Evolutionary conservation across 64 coral and sea anemone genomes (phyloP).

Genomic region (Montipora sp.): DNA sequence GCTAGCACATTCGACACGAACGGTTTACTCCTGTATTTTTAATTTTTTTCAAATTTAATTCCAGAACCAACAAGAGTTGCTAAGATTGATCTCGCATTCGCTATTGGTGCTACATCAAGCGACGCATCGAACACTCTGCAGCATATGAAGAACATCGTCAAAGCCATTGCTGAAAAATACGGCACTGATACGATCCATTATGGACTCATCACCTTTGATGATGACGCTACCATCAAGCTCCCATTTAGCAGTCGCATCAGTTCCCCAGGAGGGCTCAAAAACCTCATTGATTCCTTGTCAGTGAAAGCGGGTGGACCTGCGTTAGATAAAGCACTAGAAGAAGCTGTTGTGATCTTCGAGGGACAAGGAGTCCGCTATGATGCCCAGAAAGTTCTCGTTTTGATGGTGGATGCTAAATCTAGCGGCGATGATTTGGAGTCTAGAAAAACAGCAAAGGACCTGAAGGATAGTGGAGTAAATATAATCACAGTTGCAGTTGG

Average conservation of each 20-base stretch:
- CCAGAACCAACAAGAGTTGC: conserved; percentile 61
- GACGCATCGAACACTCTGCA: conserved; percentile 56
- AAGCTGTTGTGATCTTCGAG: conserved; percentile 58
- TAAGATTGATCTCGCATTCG: conserved; percentile 79
- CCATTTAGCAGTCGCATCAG: conserved; percentile 45
- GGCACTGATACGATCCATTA: conserved; percentile 78
- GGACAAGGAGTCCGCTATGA: conserved; percentile 45
- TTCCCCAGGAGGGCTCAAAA: conserved; percentile 10
- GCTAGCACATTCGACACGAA: too few relatives aligned
- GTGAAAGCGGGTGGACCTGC: conserved; percentile 56
- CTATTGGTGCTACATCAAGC: conserved; percentile 66
- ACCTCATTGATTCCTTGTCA: conserved; percentile 60
- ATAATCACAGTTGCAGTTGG: conserved; percentile 55
- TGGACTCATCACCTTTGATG: conserved; percentile 66
- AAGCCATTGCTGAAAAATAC: conserved; percentile 65
- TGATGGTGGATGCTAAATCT: conserved; percentile 75
- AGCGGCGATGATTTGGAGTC: conserved; percentile 45
- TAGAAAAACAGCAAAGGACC: not conserved
- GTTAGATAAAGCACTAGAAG: conserved; percentile 54
- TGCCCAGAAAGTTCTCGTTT: conserved; percentile 70
- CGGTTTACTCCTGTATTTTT: too few relatives aligned
- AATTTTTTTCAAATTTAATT: not conserved
- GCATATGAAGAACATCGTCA: conserved; percentile 83
- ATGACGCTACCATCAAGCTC: conserved; percentile 49
- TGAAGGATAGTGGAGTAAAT: conserved; percentile 48